These are phyloP conservation scores for Tyto alba DNA, from an alignment of 2,113 vertebrate genomes.

Conservation along the genomic window DNA sequence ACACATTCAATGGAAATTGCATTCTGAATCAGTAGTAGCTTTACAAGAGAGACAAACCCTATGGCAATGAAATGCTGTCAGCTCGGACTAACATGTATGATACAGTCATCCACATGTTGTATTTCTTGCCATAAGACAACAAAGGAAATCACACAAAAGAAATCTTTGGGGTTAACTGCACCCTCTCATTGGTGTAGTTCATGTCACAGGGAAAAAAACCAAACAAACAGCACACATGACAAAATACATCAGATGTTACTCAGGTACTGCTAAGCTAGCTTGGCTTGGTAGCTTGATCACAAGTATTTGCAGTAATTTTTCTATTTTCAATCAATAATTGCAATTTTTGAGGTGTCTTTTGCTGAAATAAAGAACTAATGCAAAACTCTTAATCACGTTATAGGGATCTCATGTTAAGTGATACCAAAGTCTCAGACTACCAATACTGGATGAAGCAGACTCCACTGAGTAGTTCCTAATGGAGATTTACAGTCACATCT, in stretches of 20 bases:
- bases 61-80: rapidly evolving
- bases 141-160: background rate
- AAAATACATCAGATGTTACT: background rate
- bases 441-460: background rate
- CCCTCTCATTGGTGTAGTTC: background rate
- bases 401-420: background rate
- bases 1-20: background rate
- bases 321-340: background rate
- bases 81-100: background rate
- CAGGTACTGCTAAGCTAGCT: background rate
- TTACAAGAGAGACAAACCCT: background rate
- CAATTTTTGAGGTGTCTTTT: background rate
- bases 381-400: background rate
- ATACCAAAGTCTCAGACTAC: background rate
- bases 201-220: background rate
- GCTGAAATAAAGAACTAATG: background rate
- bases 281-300: background rate
- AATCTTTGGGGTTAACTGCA: background rate
- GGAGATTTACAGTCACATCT: background rate
- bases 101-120: background rate
- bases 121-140: background rate
- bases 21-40: background rate
- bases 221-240: background rate
- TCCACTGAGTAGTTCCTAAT: background rate
- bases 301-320: background rate